Evolutionary conservation across 2,888 invertebrate species (phyloP), one percentile per base, ranked within the genome.

Genomic region (Nemotelus nigrinus): DNA sequence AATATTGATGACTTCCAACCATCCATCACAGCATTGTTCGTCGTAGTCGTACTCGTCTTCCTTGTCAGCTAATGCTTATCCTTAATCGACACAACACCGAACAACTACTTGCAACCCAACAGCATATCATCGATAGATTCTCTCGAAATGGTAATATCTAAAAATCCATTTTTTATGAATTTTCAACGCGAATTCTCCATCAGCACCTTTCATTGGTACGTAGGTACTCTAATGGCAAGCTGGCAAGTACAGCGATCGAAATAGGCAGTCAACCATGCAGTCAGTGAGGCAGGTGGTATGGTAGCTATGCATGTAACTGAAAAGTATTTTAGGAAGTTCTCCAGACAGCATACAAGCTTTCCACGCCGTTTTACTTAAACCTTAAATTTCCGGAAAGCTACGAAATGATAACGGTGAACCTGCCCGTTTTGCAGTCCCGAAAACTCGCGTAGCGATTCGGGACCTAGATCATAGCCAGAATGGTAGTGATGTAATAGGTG

Each of bases 91-190:
- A 65, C 10, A 8, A 39, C 10, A 25, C 10, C 57, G 25, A 57
- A 57, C 10, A 57, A 57, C 63, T 4, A 65, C 41, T 8, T 10
- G 45, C 47, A 45, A 45, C 43, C n/a, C 41, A 6, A 39, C 53
- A 39, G 53, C 44, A 57, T 43, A 53, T 68, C 39, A 10, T 53
- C 68, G 53, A 68, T 68, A 68, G 68, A 68, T 50, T 68, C 10
- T 68, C 25, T 25, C 25, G 25, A 68, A 68, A 48, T 68, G 48
- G 68, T 44, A 68, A 48, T 68, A 68, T 50, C 68, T 48, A 47
- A 50, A 25, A 68, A 68, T 53, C 68, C 68, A 68, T 50, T 68
- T 68, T 68, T 68, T 68, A 53, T 68, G 68, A 68, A 68, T 68
- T 68, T 68, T 25, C 68, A 47, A 44, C 53, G 45, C 53, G 53